Evolutionary conservation across 92 coral and sea anemone genomes (phyloP).

Genomic region (Ricordea florida): DNA sequence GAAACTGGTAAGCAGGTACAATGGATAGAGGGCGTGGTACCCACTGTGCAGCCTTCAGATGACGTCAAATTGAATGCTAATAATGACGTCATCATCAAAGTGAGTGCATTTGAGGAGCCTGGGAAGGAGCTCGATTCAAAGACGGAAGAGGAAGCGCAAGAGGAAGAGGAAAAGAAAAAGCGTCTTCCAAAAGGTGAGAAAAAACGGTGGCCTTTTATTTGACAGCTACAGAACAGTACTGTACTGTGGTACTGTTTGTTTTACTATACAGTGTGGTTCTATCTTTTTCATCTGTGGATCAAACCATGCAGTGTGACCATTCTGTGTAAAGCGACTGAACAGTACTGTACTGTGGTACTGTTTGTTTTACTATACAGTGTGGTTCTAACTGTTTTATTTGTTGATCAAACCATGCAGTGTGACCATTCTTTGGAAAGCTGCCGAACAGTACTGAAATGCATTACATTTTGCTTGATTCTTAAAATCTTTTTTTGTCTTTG

Average conservation of each 20-base stretch:
- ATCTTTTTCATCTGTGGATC: neutral
- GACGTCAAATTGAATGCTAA: neutral
- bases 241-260: neutral
- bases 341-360: neutral
- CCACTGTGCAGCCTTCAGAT: neutral
- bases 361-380: neutral
- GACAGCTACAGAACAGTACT: no score
- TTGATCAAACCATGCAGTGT: no score
- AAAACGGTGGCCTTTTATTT: neutral
- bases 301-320: no score
- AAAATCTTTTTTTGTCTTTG: neutral
- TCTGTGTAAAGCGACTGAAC: no score
- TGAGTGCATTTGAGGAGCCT: neutral
- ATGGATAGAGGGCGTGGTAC: neutral
- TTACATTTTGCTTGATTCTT: neutral
- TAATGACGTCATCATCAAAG: neutral
- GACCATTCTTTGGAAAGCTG: no score
- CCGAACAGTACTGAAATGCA: no score
- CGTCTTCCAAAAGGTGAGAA: constrained; percentile 17
- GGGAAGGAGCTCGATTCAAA: constrained; percentile 11
- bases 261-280: neutral
- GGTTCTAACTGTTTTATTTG: neutral
- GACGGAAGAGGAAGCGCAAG: constrained; percentile 7
- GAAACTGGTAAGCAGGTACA: neutral
- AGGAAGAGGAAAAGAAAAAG: neutral